Base-by-base conservation (phyloP, 2,797 vertebrate genomes). In the Myotis findleyi region DNA sequence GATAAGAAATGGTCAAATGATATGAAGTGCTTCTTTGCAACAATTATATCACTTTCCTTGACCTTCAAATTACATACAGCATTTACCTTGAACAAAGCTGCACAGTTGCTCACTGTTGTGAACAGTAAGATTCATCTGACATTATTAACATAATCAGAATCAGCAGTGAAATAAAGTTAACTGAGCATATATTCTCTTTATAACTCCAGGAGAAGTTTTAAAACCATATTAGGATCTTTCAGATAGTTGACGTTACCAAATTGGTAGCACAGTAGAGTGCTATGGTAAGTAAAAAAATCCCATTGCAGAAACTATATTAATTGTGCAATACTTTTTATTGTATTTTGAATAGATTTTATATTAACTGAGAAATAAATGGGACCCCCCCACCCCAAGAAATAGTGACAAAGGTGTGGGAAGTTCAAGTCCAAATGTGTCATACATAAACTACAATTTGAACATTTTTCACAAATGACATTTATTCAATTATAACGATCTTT, bases 1-100 rank as follows among this genome's bases (percentile, higher is more conserved):
- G 64, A 89, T 92, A 96, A 77, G 86, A 97, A 97, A 97, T 8
- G 73, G n/a, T 95, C 92, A 97, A 97, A 82, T 93, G 62, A 97
- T 98, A 97, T 93, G 95, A 98, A 98, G 79, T 95, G 86, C 86
- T 97, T 98, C 85, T 87, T 94, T 97, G 96, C 86, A 98, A 97
- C 51, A 93, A 91, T 62, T 91, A 27, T 71, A 79, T 97, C 94
- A 97, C n/a, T 97, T 98, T 84, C 53, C 82, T 77, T 96, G 96
- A 98, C 94, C 97, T 98, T 98, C 94, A 98, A 92, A 98, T 98
- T 98, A 92, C 18, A 83, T 95, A 92, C 94, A 97, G 95, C 82
- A 92, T 97, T 98, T 96, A 55, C 96, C 96, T 98, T 97, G 53
- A 84, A 93, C 72, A 96, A 94, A 97, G 87, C 41, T 96, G n/a